Evolutionary conservation across 1,140 invertebrate genomes (phyloP).

Genomic region (Dysdera silvatica): DNA sequence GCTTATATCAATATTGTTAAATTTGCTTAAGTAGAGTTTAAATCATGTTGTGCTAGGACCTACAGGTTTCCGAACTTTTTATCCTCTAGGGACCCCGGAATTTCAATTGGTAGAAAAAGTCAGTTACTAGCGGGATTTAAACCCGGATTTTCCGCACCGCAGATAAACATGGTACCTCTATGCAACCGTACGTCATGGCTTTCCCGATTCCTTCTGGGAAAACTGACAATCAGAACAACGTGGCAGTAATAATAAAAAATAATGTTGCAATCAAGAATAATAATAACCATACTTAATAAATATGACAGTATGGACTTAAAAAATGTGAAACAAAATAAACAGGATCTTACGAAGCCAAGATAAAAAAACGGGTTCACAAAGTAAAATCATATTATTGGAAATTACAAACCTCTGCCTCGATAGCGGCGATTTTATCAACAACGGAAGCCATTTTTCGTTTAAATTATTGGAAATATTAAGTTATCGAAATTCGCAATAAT

Average conservation of each 20-base stretch:
- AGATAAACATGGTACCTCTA: too few species aligned
- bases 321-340: not conserved
- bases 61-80: too few species aligned
- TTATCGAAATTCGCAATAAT: too few species aligned
- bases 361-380: not conserved
- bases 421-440: constrained; percentile 92
- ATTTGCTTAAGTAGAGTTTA: too few species aligned
- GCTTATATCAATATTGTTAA: too few species aligned
- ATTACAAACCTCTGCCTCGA: constrained; percentile 82
- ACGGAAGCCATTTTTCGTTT: constrained; percentile 72
- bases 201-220: too few species aligned
- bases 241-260: not conserved
- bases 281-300: not conserved
- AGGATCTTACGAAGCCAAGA: not conserved
- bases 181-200: too few species aligned
- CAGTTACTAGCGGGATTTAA: too few species aligned
- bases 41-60: too few species aligned
- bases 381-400: constrained; percentile 31
- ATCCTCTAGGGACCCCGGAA: too few species aligned
- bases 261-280: not conserved
- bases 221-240: not conserved
- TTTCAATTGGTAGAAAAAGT: too few species aligned
- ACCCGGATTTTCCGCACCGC: too few species aligned
- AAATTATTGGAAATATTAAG: not conserved
- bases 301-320: not conserved